A percentile compares a stretch with the other conserved stretches of the same genome.
Conservation (phyloP, 2,888 invertebrate genomes). For the Horisme vitalbata region DNA sequence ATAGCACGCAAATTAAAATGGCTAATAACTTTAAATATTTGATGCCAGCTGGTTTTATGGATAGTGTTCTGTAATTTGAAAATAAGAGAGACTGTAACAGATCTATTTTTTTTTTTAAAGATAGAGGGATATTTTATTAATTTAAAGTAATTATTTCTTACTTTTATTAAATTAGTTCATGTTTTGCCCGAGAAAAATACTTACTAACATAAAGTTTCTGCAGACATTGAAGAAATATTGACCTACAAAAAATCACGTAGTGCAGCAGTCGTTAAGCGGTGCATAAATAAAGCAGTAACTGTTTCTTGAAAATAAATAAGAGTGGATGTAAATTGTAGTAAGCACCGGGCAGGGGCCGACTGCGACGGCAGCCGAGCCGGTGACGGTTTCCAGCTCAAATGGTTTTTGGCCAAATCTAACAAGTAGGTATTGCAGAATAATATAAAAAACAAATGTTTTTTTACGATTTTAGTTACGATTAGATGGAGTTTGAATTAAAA, state of each 20-base stretch:
- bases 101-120: too few species aligned
- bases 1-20: too few species aligned
- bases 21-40: background rate
- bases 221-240: background rate
- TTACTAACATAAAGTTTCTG: background rate
- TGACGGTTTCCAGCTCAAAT: slow-evolving; percentile 18
- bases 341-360: slow-evolving; percentile 34
- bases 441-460: too few species aligned
- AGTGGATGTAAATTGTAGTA: slow-evolving; percentile 70
- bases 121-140: too few species aligned
- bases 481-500: too few species aligned
- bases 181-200: too few species aligned
- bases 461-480: too few species aligned
- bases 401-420: slow-evolving; percentile 2
- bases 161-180: too few species aligned
- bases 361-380: slow-evolving; percentile 43
- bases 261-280: slow-evolving; percentile 34
- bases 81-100: too few species aligned
- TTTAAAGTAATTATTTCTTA: too few species aligned
- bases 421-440: background rate
- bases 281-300: slow-evolving; percentile 52
- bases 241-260: slow-evolving; percentile 7
- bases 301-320: slow-evolving; percentile 63
- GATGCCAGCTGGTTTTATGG: background rate
- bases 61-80: too few species aligned